Evolutionary conservation across 2,797 vertebrate genomes (phyloP), one percentile per base, ranked within the genome.

Genomic region (Cuniculus paca): DNA sequence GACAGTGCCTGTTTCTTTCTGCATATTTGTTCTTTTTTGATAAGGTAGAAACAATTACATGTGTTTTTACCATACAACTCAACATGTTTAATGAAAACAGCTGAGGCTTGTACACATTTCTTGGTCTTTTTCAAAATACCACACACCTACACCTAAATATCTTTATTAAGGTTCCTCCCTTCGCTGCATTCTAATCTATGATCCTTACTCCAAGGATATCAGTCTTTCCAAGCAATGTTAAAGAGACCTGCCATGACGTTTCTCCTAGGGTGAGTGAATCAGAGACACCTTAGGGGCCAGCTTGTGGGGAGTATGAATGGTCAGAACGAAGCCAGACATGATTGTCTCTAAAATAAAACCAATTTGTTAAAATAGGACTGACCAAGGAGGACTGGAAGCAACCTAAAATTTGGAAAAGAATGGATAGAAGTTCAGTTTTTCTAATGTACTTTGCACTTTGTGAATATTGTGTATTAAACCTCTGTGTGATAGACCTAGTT

Each of bases 311-410:
- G 63, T 26, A n/a, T n/a, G n/a, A 74, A 82, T 2, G 86, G 9
- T 88, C 20, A 90, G 48, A 79, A 48, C 20, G n/a, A 78, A 90
- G 34, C 48, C 68, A 94, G 60, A 78, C 17, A 22, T 48, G 26
- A 19, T 16, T 89, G 22, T 85, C 77, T 94, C 24, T 84, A 82
- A 90, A 85, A 74, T 82, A 89, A 90, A 96, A 88, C 52, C 54
- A 63, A 83, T 4, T 84, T 61, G 0, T 68, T 91, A 68, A 89
- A 60, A 80, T 77, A 48, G 58, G 24, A 52, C 77, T 94, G 26
- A 54, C 24, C n/a, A 68, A 70, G 24, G 16, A n/a, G 95, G 45
- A 34, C 61, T 78, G 7, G 39, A 82, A 94, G 56, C 2, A 88
- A 84, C 45, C 54, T 93, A 28, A 72, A 85, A 78, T 14, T 68